phyloP scores from a whole-genome alignment of 1,140 invertebrate genomes.

The Conopomorpha cramerella region DNA sequence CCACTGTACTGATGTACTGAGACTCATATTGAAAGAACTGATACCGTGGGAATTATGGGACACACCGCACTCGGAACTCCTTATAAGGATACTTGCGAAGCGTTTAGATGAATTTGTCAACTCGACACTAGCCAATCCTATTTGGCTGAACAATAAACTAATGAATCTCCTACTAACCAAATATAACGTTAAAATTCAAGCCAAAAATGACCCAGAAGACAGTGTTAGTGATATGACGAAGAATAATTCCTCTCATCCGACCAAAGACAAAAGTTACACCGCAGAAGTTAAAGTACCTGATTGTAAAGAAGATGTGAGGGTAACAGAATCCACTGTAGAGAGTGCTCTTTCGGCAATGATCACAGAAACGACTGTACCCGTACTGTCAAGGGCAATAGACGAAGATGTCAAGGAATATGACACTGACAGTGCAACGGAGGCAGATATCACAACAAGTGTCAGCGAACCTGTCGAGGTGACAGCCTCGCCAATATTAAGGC shows the following conservation, averaged over 20 bases:
- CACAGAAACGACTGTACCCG: slow-evolving; percentile 18
- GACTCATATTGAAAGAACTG: slow-evolving; percentile 64
- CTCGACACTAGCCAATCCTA: slow-evolving; percentile 48
- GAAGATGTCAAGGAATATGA: slow-evolving; percentile 11
- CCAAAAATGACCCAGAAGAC: slow-evolving; percentile 6
- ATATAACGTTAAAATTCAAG: slow-evolving; percentile 8
- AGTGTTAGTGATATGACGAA: slow-evolving; percentile 6
- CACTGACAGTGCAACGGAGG: neutral
- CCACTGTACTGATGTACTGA: slow-evolving; percentile 64
- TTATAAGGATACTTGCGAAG: slow-evolving; percentile 66
- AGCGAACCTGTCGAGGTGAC: slow-evolving; percentile 29
- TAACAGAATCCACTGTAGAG: slow-evolving; percentile 7
- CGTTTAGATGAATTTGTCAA: slow-evolving; percentile 57
- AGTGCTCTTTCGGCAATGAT: slow-evolving; percentile 11
- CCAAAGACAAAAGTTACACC: slow-evolving; percentile 5
- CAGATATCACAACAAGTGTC: too few relatives aligned
- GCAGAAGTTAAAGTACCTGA: slow-evolving; percentile 7
- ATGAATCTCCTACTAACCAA: slow-evolving; percentile 15
- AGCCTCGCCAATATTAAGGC: slow-evolving; percentile 26
- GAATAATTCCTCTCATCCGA: slow-evolving; percentile 2
- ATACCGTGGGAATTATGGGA: slow-evolving; percentile 69
- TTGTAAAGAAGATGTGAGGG: slow-evolving; percentile 3
- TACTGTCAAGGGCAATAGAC: slow-evolving; percentile 19
- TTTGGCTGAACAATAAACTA: slow-evolving; percentile 61
- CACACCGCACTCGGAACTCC: slow-evolving; percentile 66